Conservation (phyloP, 2,888 invertebrate genomes). For the Perithous albicinctus region DNA sequence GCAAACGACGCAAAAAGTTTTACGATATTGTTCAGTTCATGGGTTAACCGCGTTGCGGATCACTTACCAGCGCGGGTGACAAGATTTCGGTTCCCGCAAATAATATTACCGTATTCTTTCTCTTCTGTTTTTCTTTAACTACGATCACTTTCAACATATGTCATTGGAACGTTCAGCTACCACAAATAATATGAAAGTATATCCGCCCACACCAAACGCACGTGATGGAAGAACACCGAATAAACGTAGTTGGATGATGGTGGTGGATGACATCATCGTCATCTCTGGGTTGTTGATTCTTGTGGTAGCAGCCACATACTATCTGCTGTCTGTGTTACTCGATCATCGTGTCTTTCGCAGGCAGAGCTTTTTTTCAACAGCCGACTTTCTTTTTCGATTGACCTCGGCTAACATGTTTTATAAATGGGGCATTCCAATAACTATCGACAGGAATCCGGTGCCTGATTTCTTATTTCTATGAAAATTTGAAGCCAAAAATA, state of each 20-base stretch:
- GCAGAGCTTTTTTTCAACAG: background rate
- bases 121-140: too few species aligned
- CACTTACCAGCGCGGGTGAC: background rate
- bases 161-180: too few species aligned
- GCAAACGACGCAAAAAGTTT: background rate
- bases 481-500: too few species aligned
- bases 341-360: background rate
- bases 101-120: too few species aligned
- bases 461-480: too few species aligned
- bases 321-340: background rate
- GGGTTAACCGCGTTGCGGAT: background rate
- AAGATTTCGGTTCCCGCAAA: background rate
- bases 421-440: too few species aligned
- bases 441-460: too few species aligned
- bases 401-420: background rate
- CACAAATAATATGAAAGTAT: background rate
- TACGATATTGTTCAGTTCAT: background rate
- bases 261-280: conserved; percentile 22
- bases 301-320: background rate
- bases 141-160: too few species aligned
- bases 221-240: background rate
- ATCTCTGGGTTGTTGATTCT: background rate
- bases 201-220: background rate
- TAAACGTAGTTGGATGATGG: conserved; percentile 7
- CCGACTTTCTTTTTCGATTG: background rate